Evolutionary conservation across 2,888 invertebrate species (phyloP).

Genomic region (Margaritifera margaritifera): DNA sequence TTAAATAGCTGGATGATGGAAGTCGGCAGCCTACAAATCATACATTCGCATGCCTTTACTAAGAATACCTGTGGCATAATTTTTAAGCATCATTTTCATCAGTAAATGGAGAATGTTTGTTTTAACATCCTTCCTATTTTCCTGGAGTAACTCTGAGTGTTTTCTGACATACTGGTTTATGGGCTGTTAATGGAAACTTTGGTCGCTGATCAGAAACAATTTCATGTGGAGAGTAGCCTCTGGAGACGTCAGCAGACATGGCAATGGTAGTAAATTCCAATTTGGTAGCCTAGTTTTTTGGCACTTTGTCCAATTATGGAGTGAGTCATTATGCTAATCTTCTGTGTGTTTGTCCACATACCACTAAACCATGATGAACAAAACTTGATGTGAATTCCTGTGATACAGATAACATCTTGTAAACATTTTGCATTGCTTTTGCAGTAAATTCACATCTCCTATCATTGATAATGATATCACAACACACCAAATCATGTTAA

Average conservation of each 20-base stretch:
- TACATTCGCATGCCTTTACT: no score
- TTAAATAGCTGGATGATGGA: no score
- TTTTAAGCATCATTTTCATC: conserved; percentile 4
- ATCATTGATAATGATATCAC: conserved; percentile 21
- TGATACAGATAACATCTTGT: conserved; percentile 18
- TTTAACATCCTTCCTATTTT: conserved; percentile 2
- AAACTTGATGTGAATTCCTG: conserved; percentile 26
- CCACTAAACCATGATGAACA: conserved; percentile 23
- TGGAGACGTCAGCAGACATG: conserved; percentile 16
- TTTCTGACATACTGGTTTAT: conserved; percentile 1
- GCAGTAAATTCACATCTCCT: conserved; percentile 27
- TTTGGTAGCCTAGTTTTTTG: conserved; percentile 18
- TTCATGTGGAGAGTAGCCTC: conserved; percentile 28
- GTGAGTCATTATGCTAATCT: conserved; percentile 22
- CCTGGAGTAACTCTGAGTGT: conserved; percentile 1
- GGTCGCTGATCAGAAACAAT: conserved; percentile 22
- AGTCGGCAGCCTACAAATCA: no score
- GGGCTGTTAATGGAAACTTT: conserved; percentile 16
- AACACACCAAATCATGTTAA: conserved; percentile 28
- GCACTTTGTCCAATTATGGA: conserved; percentile 19
- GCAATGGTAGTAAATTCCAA: conserved; percentile 15
- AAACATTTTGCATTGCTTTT: conserved; percentile 18
- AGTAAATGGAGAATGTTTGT: conserved; percentile 3
- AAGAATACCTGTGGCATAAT: background rate
- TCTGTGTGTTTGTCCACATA: conserved; percentile 24